Conservation (phyloP, 53 echinoderm and acorn worm species). For the Echinarachnius parma region DNA sequence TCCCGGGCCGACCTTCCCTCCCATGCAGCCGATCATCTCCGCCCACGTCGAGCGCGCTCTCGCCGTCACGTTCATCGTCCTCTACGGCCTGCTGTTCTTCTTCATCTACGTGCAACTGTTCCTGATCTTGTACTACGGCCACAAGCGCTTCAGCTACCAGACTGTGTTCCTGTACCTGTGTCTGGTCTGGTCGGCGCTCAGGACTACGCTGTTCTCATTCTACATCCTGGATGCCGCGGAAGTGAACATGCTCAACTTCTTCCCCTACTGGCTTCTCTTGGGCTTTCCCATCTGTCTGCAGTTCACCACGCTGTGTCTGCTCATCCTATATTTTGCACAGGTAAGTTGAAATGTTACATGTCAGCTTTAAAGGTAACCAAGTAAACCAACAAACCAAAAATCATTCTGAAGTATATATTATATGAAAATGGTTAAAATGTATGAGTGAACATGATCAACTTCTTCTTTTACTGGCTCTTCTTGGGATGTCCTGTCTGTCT, state of each 20-base stretch:
- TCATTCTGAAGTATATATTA: too few species aligned
- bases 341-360: conserved; percentile 50
- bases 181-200: conserved; percentile 85
- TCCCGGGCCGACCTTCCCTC: not conserved
- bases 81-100: conserved; percentile 77
- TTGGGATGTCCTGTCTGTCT: too few species aligned
- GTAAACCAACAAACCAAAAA: too few species aligned
- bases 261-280: conserved; percentile 78
- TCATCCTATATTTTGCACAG: conserved; percentile 97
- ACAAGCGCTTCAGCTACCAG: conserved; percentile 96
- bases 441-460: too few species aligned
- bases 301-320: conserved; percentile 86
- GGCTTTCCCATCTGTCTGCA: conserved; percentile 88
- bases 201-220: conserved; percentile 84
- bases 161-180: conserved; percentile 89
- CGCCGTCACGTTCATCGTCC: conserved; percentile 64
- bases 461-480: too few species aligned
- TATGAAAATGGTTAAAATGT: too few species aligned
- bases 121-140: conserved; percentile 85
- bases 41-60: conserved; percentile 57
- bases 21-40: conserved; percentile 49
- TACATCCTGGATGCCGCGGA: conserved; percentile 66
- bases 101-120: conserved; percentile 81
- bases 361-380: too few species aligned
- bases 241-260: conserved; percentile 49